These are phyloP conservation scores for Acleris laterana DNA, from an alignment of 2,888 invertebrate species.

Conservation along the genomic window DNA sequence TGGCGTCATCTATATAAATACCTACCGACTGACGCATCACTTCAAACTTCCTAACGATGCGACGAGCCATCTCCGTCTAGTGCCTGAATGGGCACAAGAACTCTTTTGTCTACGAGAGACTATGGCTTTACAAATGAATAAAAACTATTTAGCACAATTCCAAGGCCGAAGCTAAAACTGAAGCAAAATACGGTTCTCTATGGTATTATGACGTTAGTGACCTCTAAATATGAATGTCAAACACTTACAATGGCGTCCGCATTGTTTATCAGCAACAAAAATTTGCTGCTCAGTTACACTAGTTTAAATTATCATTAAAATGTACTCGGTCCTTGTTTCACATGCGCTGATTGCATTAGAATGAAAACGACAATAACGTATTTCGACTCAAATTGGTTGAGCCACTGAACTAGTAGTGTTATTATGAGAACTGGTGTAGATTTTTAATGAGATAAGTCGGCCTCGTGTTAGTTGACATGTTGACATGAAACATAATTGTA, in stretches of 20 bases:
- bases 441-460: constrained; percentile 1
- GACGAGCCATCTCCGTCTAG: constrained; percentile 1
- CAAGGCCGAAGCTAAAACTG: constrained; percentile 19
- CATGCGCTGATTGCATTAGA: no score
- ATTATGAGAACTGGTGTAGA: neutral
- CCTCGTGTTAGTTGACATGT: neutral
- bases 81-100: constrained; percentile 14
- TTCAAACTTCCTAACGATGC: constrained; percentile 14
- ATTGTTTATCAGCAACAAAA: neutral
- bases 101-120: neutral
- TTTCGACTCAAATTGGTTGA: no score
- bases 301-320: no score
- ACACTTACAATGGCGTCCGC: neutral
- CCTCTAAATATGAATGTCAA: constrained; percentile 11
- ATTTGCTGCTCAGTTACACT: no score
- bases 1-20: neutral
- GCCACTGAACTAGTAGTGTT: no score
- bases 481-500: neutral
- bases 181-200: constrained; percentile 12
- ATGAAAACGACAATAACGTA: no score
- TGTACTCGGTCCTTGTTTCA: no score
- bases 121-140: constrained; percentile 2
- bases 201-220: constrained; percentile 3
- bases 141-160: constrained; percentile 14
- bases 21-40: neutral